A percentile compares a stretch with the other conserved stretches of the same genome.
Conservation (phyloP, 2,113 vertebrate species). For the Thamnaconus septentrionalis region DNA sequence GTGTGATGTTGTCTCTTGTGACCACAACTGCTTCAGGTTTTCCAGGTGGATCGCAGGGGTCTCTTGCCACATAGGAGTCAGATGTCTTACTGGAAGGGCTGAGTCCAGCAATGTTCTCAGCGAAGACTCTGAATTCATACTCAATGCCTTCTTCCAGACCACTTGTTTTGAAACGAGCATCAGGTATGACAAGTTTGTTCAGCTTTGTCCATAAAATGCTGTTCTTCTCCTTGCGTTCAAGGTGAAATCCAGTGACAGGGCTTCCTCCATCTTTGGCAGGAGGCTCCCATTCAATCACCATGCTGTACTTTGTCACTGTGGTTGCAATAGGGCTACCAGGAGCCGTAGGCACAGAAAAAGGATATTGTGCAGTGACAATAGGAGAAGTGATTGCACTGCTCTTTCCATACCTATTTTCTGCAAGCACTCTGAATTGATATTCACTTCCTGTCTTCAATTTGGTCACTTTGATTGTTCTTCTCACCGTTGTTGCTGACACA, state of each 20-base stretch:
- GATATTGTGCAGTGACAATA: slow-evolving; percentile 88
- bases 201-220: slow-evolving; percentile 96
- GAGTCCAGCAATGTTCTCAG: slow-evolving; percentile 93
- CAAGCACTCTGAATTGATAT: slow-evolving; percentile 96
- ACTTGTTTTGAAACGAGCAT: slow-evolving; percentile 89
- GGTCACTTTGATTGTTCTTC: slow-evolving; percentile 92
- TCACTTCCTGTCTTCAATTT: slow-evolving; percentile 92
- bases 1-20: slow-evolving; percentile 87
- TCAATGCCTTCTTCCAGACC: slow-evolving; percentile 94
- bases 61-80: slow-evolving; percentile 88
- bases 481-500: slow-evolving; percentile 95
- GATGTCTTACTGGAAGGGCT: slow-evolving; percentile 91
- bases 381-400: slow-evolving; percentile 86
- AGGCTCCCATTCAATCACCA: slow-evolving; percentile 93
- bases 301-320: slow-evolving; percentile 88
- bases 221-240: slow-evolving; percentile 98
- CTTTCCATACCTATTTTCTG: slow-evolving; percentile 97
- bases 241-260: slow-evolving; percentile 88
- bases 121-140: slow-evolving; percentile 95
- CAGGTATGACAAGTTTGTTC: slow-evolving; percentile 88
- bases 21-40: slow-evolving; percentile 92
- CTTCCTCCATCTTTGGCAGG: slow-evolving; percentile 93
- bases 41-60: slow-evolving; percentile 92
- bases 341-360: slow-evolving; percentile 88
- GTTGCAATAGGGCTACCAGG: slow-evolving; percentile 89